A percentile compares a stretch with the other conserved stretches of the same genome.
Conservation (phyloP, 1,140 invertebrate genomes). For the Listronotus bonariensis region DNA sequence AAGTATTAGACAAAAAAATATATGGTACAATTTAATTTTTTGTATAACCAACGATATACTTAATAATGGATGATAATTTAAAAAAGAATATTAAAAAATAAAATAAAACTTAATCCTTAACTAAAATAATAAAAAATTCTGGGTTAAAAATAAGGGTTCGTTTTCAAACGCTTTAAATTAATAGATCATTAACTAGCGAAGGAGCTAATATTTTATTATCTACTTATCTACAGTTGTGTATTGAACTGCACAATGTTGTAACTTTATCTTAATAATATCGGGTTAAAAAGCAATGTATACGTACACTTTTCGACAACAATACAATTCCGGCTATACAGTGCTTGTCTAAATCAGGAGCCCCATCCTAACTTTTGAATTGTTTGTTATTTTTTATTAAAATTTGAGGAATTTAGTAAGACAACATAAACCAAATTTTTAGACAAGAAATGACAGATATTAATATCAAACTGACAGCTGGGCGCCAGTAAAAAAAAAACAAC, state of each 20-base stretch:
- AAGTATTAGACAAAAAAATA: background rate
- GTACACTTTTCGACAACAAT: too few species aligned
- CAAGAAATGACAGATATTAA: too few species aligned
- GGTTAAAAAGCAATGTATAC: too few species aligned
- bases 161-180: background rate
- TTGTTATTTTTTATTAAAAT: too few species aligned
- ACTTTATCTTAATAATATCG: background rate
- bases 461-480: too few species aligned
- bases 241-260: background rate
- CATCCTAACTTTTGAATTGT: too few species aligned
- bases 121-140: constrained; percentile 1
- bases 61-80: background rate
- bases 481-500: too few species aligned
- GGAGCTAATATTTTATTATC: constrained; percentile 6
- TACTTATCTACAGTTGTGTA: background rate
- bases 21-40: background rate
- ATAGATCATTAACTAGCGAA: too few species aligned
- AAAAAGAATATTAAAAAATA: constrained; percentile 10
- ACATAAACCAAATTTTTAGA: too few species aligned
- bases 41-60: constrained; percentile 2
- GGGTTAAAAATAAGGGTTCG: background rate
- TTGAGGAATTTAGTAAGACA: too few species aligned
- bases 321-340: too few species aligned
- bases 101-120: constrained; percentile 2
- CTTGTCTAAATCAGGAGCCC: too few species aligned